These are phyloP conservation scores for Schizopygopsis pylzovi DNA, from an alignment of 2,797 vertebrate species.

Conservation along the genomic window DNA sequence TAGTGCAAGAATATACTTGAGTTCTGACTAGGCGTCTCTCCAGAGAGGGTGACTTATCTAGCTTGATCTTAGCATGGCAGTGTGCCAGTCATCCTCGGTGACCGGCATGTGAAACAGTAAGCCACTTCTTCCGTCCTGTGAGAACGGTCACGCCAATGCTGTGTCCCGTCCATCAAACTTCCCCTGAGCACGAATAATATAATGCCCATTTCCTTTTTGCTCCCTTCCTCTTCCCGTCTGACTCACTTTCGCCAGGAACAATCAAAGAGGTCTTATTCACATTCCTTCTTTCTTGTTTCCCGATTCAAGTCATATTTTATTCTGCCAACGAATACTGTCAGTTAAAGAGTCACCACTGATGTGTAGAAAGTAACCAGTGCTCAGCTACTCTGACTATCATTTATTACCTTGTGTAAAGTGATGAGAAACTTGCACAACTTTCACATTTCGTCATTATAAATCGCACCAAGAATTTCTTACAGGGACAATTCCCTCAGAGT, in stretches of 20 bases:
- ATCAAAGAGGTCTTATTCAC: constrained; percentile 38
- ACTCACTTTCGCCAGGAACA: constrained; percentile 69
- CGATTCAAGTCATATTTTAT: constrained; percentile 11
- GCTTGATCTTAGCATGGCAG: constrained; percentile 32
- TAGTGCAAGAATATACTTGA: background rate
- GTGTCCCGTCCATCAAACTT: constrained; percentile 58
- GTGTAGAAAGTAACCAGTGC: background rate
- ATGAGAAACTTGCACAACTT: background rate
- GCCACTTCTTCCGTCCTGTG: constrained; percentile 30
- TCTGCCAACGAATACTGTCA: constrained; percentile 52
- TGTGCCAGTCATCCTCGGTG: constrained; percentile 10
- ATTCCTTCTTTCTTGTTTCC: constrained; percentile 57
- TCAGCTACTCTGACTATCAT: background rate
- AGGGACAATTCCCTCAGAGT: background rate
- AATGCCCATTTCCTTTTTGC: constrained; percentile 67
- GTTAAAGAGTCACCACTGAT: constrained; percentile 23
- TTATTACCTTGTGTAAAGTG: background rate
- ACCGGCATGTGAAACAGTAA: constrained; percentile 38
- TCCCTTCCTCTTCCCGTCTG: constrained; percentile 74
- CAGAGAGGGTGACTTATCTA: constrained; percentile 28
- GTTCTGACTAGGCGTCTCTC: constrained; percentile 3
- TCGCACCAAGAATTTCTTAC: background rate
- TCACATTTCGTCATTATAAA: background rate
- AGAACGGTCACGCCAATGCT: constrained; percentile 53
- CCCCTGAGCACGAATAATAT: constrained; percentile 62